Evolutionary conservation across 2,888 invertebrate genomes (phyloP).

Genomic region (Xiphydria camelus): DNA sequence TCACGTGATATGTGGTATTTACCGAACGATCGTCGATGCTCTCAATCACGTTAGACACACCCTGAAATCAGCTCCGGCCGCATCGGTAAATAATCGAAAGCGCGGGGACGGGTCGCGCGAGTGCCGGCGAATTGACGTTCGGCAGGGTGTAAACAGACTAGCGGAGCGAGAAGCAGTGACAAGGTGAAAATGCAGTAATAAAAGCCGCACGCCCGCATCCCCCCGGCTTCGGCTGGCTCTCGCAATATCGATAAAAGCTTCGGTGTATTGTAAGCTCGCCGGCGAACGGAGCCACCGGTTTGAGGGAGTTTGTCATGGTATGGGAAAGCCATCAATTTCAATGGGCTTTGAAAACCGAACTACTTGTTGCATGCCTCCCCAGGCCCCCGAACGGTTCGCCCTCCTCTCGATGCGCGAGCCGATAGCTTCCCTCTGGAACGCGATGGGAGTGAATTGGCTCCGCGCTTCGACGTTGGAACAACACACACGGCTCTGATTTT

Average conservation of each 20-base stretch:
- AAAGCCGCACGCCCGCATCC: constrained; percentile 47
- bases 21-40: no score
- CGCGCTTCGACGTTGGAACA: constrained; percentile 42
- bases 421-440: constrained; percentile 51
- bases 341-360: constrained; percentile 60
- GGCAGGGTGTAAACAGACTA: constrained; percentile 50
- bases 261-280: constrained; percentile 50
- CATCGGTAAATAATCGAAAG: constrained; percentile 19
- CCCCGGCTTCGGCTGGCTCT: constrained; percentile 27
- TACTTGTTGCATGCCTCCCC: constrained; percentile 55
- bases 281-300: constrained; percentile 40
- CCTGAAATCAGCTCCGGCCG: no score
- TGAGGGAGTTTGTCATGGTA: constrained; percentile 50
- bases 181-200: constrained; percentile 58
- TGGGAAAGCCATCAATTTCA: constrained; percentile 60
- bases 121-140: constrained; percentile 35
- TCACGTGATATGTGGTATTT: no score
- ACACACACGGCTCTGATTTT: constrained; percentile 9
- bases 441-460: constrained; percentile 47
- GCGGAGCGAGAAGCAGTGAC: constrained; percentile 50
- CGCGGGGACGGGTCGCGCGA: constrained; percentile 21
- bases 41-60: no score
- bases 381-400: constrained; percentile 49
- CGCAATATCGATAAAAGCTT: constrained; percentile 57
- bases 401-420: constrained; percentile 58